phyloP scores from a whole-genome alignment of 1,140 invertebrate species.

The Drosophila navojoa region DNA sequence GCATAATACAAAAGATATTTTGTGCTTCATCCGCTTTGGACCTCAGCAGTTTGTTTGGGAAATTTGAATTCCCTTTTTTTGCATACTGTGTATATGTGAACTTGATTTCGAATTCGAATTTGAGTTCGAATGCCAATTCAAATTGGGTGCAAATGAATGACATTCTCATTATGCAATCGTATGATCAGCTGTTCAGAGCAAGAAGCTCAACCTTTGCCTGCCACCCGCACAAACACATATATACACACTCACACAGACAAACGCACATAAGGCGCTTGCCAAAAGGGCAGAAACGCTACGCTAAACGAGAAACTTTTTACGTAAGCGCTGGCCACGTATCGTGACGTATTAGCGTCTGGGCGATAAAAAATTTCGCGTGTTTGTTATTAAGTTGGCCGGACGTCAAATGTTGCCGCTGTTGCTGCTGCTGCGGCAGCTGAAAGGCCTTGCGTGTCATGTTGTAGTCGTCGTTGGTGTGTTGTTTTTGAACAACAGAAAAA shows the following conservation, averaged over 20 bases:
- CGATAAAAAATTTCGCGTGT: conserved; percentile 73
- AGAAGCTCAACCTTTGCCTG: conserved; percentile 1
- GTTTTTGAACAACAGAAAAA: not conserved
- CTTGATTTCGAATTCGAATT: not conserved
- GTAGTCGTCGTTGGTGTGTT: conserved; percentile 10
- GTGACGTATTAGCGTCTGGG: conserved; percentile 68
- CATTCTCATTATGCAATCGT: conserved; percentile 39
- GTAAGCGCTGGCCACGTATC: conserved; percentile 64
- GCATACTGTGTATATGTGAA: not conserved
- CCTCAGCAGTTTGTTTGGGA: not conserved
- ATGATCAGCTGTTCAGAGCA: conserved; percentile 34
- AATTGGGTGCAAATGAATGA: conserved; percentile 10
- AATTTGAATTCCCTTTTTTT: not conserved
- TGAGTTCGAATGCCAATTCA: conserved; percentile 1
- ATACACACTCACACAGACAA: conserved; percentile 4
- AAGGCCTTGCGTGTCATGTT: conserved; percentile 32
- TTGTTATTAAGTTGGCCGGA: conserved; percentile 55
- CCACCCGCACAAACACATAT: not conserved
- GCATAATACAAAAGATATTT: not conserved
- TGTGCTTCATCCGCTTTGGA: too few species aligned
- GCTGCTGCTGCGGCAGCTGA: not conserved
- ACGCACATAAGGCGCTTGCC: conserved; percentile 7
- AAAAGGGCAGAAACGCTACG: conserved; percentile 42
- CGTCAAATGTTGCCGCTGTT: conserved; percentile 12
- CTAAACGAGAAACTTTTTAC: conserved; percentile 43